Evolutionary conservation across 1,140 invertebrate genomes (phyloP).

Genomic region (Neodiprion lecontei): DNA sequence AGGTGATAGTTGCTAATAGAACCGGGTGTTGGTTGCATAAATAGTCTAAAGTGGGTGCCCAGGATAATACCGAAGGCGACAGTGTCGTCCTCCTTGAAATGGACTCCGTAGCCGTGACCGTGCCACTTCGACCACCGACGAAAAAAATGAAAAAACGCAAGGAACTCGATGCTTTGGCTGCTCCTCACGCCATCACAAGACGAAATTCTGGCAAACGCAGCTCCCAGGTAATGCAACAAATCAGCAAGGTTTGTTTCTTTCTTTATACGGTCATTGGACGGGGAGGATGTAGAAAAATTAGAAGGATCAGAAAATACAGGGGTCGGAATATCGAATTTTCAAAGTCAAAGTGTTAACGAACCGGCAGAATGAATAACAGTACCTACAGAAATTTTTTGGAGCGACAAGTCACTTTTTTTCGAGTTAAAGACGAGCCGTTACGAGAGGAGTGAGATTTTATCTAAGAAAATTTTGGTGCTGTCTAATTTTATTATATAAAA

Average conservation of each 20-base stretch:
- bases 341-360: slow-evolving; percentile 36
- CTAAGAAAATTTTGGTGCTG: too few species aligned
- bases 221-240: slow-evolving; percentile 46
- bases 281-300: neutral
- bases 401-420: too few species aligned
- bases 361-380: too few species aligned
- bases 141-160: slow-evolving; percentile 67
- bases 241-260: too few species aligned
- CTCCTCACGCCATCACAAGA: slow-evolving; percentile 49
- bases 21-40: neutral
- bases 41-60: slow-evolving; percentile 1
- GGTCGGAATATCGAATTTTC: slow-evolving; percentile 41
- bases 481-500: too few species aligned
- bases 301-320: slow-evolving; percentile 47
- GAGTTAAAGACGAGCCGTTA: too few species aligned
- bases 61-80: slow-evolving; percentile 5
- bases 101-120: slow-evolving; percentile 59
- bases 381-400: too few species aligned
- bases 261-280: too few species aligned
- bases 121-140: slow-evolving; percentile 57
- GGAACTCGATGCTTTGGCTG: slow-evolving; percentile 63
- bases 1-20: neutral
- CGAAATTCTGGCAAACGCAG: slow-evolving; percentile 56
- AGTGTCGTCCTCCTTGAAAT: slow-evolving; percentile 41
- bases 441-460: too few species aligned